Evolutionary conservation across 2,888 invertebrate genomes (phyloP), one percentile per base, ranked within the genome.

Genomic region (Rhimphoctona megacephalus): DNA sequence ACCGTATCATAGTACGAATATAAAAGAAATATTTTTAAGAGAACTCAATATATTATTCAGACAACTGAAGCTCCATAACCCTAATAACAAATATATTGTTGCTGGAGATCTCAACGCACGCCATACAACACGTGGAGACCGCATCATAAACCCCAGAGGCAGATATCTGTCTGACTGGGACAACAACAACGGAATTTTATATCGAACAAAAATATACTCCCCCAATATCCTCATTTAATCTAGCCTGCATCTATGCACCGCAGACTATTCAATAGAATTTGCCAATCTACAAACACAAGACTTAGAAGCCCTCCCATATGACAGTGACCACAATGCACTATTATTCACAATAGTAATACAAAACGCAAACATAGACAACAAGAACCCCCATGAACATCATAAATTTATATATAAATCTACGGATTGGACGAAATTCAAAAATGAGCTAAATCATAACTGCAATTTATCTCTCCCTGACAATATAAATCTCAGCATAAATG

Each of bases 271-370:
- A 22, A 36, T 85, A 5, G 0, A 57, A 2, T 17, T 85, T 9
- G 19, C 19, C 0, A 39, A 76, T 1, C 5, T 22, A 17, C 9
- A 6, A 0, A 6, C 17, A 1, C 46, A 85, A 17, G 9, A 22
- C n/a, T 4, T 78, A 0, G 49, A 33, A 19, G 83, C 83, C 0
- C 33, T 67, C 0, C 46, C 78, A 8, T 85, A 74, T 66, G 79
- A 85, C 49, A 83, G 85, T 17, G 85, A 83, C 22, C 85, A 85
- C 49, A 78, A 74, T 0, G 78, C 76, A 0, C 14, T 85, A 1
- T 11, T 67, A 30, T 25, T 81, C 46, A 17, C 9, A 1, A 49
- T 73, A 4, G 14, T 6, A 0, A 57, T 6, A 2, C 61, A 17
- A 25, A 39, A 39, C 22, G 5, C 11, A 2, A 33, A 33, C 3